phyloP scores from a whole-genome alignment of 2,888 invertebrate genomes.

The Melanostoma mellinum region DNA sequence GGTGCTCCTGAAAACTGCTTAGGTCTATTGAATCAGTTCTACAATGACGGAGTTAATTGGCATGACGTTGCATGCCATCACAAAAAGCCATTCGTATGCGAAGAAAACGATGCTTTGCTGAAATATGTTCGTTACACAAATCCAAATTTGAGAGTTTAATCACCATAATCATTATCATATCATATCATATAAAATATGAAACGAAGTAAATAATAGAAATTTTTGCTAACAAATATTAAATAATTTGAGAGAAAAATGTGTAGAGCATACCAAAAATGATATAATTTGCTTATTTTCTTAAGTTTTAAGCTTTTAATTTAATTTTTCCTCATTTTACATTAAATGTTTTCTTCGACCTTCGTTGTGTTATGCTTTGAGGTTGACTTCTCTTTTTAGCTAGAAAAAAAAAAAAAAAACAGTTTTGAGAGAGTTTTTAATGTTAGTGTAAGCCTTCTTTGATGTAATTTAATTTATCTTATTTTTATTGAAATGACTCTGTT shows the following conservation, averaged over 20 bases:
- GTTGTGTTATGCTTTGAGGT: slow-evolving; percentile 14
- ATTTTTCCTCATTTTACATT: slow-evolving; percentile 28
- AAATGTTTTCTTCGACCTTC: slow-evolving; percentile 17
- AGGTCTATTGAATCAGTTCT: slow-evolving; percentile 93
- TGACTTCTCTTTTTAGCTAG: no score
- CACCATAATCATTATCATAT: slow-evolving; percentile 4
- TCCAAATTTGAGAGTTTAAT: slow-evolving; percentile 89
- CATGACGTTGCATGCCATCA: slow-evolving; percentile 96
- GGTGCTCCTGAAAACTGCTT: slow-evolving; percentile 94
- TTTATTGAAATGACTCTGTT: no score
- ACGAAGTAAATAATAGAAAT: slow-evolving; percentile 38
- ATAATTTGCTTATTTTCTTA: slow-evolving; percentile 55
- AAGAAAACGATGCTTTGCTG: slow-evolving; percentile 93
- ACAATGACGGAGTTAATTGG: slow-evolving; percentile 95
- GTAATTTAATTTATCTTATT: no score
- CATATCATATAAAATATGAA: background rate
- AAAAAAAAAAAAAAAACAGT: no score
- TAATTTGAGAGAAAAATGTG: slow-evolving; percentile 17
- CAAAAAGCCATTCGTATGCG: slow-evolving; percentile 93
- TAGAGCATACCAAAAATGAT: slow-evolving; percentile 70
- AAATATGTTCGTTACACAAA: slow-evolving; percentile 93
- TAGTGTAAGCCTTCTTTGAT: no score
- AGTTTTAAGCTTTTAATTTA: slow-evolving; percentile 48
- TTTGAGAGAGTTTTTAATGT: no score
- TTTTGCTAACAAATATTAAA: slow-evolving; percentile 5